These are phyloP conservation scores for Leptopilina myrica DNA, from an alignment of 2,888 invertebrate genomes.

Conservation along the genomic window DNA sequence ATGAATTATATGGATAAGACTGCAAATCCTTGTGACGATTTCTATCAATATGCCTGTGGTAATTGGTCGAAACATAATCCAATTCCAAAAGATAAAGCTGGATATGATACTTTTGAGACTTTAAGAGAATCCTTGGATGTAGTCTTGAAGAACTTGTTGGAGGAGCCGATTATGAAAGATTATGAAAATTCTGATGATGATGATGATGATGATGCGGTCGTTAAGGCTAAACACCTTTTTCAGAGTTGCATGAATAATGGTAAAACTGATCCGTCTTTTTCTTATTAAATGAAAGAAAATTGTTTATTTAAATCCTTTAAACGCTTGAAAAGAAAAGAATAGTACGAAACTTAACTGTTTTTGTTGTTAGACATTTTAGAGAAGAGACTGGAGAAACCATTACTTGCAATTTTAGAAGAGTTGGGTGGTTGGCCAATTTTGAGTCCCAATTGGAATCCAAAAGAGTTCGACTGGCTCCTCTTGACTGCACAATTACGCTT, in stretches of 20 bases:
- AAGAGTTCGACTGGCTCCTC: constrained; percentile 84
- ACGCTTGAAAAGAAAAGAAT: no score
- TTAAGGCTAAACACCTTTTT: constrained; percentile 90
- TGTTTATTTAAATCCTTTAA: no score
- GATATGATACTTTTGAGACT: constrained; percentile 94
- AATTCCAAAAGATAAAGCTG: constrained; percentile 92
- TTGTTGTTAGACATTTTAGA: constrained; percentile 80
- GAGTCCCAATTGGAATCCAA: constrained; percentile 81
- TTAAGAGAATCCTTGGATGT: constrained; percentile 88
- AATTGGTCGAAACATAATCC: constrained; percentile 91
- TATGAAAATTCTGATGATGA: constrained; percentile 54
- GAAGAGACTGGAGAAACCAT: constrained; percentile 84
- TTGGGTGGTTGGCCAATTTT: constrained; percentile 95
- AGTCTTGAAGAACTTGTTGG: constrained; percentile 83
- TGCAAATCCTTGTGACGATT: constrained; percentile 88
- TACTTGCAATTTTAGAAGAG: constrained; percentile 82
- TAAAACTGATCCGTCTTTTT: constrained; percentile 43
- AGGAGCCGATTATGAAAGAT: constrained; percentile 76
- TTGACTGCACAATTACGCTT: constrained; percentile 86
- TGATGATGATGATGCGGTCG: constrained; percentile 80
- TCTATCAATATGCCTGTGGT: constrained; percentile 91
- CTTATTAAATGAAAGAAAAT: no score
- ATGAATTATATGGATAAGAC: constrained; percentile 85
- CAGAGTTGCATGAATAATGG: constrained; percentile 90
- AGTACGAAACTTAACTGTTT: no score